Evolutionary conservation across 1,140 invertebrate species (phyloP), one percentile per base, ranked within the genome.

Genomic region (Cydia strobilella): DNA sequence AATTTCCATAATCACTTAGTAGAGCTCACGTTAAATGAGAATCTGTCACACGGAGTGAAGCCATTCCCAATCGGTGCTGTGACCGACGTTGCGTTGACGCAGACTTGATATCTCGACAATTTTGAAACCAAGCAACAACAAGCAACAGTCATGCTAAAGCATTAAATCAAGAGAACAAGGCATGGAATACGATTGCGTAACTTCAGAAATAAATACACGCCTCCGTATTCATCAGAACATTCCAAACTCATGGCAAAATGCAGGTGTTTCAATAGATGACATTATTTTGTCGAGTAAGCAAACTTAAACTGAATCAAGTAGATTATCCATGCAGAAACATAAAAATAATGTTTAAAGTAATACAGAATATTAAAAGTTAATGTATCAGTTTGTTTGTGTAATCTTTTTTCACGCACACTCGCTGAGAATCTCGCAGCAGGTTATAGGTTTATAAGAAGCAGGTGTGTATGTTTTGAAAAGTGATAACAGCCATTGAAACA

Each of bases 51-150:
- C 82, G 76, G 72, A 81, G 88, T 86, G 76, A 90, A 90, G 89
- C 86, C 87, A 90, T 89, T 85, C 84, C 81, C 83, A 59, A 54
- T 23, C 75, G 79, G 84, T 89, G 90, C 88, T 85, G 89, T 79
- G 79, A 82, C 76, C 81, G 74, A 82, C 66, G 89, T 92, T 90
- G 89, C 89, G 90, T 91, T 82, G 90, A 90, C 89, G 89, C 90
- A 90, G 84, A 81, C 78, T 13, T n/a, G 59, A 76, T 73, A 65
- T 66, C 31, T 35, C 18, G n/a, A 39, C 2, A 69, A 69, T 18
- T 69, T 69, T 35, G 63, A 69, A 69, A 69, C 65, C 42, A 72
- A 72, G 71, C 71, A 31, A 72, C 42, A 72, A 39, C 20, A 45
- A 72, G 71, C 39, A 25, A 45, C 42, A 72, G 6, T 51, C 39